phyloP scores from a whole-genome alignment of 2,113 vertebrate species.

The Syrmaticus mikado region DNA sequence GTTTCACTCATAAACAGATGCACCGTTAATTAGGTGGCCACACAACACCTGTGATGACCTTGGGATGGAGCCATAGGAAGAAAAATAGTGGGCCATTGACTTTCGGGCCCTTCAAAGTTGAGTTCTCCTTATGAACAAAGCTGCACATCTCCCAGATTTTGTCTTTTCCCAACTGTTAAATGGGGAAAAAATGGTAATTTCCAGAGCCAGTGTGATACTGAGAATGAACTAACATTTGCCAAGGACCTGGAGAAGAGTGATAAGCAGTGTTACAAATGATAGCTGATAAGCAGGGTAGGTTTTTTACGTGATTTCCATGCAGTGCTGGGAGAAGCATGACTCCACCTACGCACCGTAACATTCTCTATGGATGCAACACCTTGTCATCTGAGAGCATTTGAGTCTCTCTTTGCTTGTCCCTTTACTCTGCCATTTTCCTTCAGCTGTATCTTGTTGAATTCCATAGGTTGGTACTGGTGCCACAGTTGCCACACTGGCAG shows the following conservation, averaged over 20 bases:
- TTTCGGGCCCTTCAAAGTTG: neutral
- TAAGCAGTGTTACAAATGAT: neutral
- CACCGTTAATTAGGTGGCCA: neutral
- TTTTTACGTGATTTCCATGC: neutral
- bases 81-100: neutral
- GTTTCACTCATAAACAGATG: fast-evolving
- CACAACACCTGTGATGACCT: fast-evolving
- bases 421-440: neutral
- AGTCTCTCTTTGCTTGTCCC: neutral
- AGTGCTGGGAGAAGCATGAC: fast-evolving
- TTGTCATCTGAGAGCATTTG: fast-evolving
- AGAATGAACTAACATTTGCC: neutral
- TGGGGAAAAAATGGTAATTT: neutral
- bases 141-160: neutral
- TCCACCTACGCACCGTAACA: fast-evolving
- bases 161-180: neutral
- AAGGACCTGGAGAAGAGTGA: neutral
- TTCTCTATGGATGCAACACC: neutral
- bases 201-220: neutral
- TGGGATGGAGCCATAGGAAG: neutral
- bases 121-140: neutral
- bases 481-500: conserved; percentile 95
- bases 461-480: conserved; percentile 93
- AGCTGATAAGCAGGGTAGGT: neutral
- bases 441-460: fast-evolving